Percentiles rank a stretch among this genome's conserved stretches.
phyloP scores from a whole-genome alignment of 2,888 invertebrate genomes.

The Boloria euphrosyne region DNA sequence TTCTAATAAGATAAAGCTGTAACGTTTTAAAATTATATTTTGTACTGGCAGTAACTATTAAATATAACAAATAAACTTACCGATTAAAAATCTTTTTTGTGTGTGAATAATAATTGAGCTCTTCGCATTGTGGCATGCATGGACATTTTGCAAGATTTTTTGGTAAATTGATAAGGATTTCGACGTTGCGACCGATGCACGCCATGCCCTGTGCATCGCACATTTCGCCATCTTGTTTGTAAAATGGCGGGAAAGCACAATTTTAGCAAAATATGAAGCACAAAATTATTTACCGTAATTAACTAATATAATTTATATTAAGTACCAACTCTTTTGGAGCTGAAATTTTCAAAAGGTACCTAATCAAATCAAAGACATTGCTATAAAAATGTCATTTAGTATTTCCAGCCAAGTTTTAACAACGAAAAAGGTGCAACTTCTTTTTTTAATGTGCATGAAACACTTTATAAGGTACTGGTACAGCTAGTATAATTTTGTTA shows the following conservation, averaged over 20 bases:
- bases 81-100: slow-evolving; percentile 75
- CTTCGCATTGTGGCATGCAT: slow-evolving; percentile 76
- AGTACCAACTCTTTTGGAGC: no score
- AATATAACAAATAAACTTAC: slow-evolving; percentile 50
- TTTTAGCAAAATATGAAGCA: slow-evolving; percentile 3
- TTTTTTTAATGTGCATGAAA: no score
- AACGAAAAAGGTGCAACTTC: no score
- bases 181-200: slow-evolving; percentile 77
- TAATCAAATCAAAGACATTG: no score
- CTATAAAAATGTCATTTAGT: no score
- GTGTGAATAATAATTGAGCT: slow-evolving; percentile 77
- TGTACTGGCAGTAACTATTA: not conserved
- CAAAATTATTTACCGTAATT: not conserved
- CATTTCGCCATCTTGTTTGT: slow-evolving; percentile 68
- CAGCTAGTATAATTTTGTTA: no score
- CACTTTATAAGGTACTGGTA: no score
- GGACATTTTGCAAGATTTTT: slow-evolving; percentile 77
- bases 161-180: slow-evolving; percentile 77
- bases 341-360: no score
- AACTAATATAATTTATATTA: no score
- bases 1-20: no score
- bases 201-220: slow-evolving; percentile 80
- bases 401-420: no score
- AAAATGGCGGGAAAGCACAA: slow-evolving; percentile 18
- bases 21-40: no score